Conservation (phyloP, 2,113 vertebrate genomes). For the Platysteira castanea region DNA sequence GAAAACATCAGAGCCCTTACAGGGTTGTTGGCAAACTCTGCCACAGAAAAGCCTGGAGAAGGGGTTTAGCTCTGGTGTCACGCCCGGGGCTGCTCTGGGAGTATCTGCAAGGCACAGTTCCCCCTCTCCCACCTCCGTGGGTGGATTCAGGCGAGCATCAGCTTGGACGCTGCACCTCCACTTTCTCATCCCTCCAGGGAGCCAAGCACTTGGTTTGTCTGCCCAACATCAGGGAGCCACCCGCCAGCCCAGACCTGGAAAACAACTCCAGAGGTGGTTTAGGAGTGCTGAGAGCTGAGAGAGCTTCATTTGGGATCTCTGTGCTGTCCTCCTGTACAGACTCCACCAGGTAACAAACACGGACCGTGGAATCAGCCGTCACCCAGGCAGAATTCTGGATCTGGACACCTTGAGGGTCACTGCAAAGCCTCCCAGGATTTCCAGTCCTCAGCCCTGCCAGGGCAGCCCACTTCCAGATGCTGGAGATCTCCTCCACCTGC, state of each 20-base stretch:
- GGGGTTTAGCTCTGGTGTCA: neutral
- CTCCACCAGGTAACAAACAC: fast-evolving
- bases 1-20: neutral
- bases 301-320: neutral
- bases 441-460: neutral
- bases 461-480: neutral
- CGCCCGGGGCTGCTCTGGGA: neutral
- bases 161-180: neutral
- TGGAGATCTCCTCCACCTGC: neutral
- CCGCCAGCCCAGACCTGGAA: neutral
- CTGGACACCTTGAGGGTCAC: fast-evolving
- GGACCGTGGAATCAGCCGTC: fast-evolving
- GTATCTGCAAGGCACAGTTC: fast-evolving
- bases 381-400: neutral
- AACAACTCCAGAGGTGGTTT: neutral
- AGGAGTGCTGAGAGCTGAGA: neutral
- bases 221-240: neutral
- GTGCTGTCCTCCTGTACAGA: fast-evolving
- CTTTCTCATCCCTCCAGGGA: neutral
- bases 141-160: neutral
- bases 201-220: fast-evolving
- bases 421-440: neutral
- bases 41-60: fast-evolving
- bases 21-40: neutral
- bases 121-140: no score